A percentile compares a stretch with the other conserved stretches of the same genome.
phyloP scores from a whole-genome alignment of 2,888 invertebrate species.

The Eilema depressum region DNA sequence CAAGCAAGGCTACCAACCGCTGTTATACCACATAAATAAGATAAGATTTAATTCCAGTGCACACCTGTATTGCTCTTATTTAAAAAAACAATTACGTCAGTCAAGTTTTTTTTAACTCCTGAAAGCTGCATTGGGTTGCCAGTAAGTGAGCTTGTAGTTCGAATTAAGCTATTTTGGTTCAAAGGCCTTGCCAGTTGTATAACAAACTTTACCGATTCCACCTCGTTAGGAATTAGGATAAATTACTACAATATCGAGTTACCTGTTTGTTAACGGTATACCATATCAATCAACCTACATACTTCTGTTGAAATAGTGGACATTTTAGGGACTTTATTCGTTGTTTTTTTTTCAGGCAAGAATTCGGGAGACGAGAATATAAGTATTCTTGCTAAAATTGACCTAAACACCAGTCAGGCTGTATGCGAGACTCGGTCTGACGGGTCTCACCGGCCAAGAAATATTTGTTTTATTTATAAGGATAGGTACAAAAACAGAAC shows the following conservation, averaged over 20 bases:
- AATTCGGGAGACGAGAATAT: background rate
- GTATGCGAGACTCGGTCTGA: background rate
- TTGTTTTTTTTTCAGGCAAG: background rate
- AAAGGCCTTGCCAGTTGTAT: background rate
- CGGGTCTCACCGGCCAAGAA: background rate
- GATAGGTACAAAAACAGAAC: too few species aligned
- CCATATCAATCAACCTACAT: constrained; percentile 32
- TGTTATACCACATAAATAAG: too few species aligned
- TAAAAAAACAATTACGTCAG: background rate
- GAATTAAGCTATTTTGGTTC: background rate
- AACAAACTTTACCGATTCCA: background rate
- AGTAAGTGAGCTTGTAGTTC: background rate
- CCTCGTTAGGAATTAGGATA: constrained; percentile 28
- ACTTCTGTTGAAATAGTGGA: constrained; percentile 20
- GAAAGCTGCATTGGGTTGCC: background rate
- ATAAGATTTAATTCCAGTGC: background rate
- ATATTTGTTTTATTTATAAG: too few species aligned
- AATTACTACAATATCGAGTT: constrained; percentile 36
- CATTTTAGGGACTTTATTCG: constrained; percentile 8
- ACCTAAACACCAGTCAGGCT: background rate
- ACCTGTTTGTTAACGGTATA: constrained; percentile 29
- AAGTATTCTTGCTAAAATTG: background rate
- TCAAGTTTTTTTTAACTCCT: background rate
- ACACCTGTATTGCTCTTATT: background rate
- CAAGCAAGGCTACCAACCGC: too few species aligned